Evolutionary conservation across 2,797 vertebrate genomes (phyloP).

Genomic region (Hemibagrus guttatus): DNA sequence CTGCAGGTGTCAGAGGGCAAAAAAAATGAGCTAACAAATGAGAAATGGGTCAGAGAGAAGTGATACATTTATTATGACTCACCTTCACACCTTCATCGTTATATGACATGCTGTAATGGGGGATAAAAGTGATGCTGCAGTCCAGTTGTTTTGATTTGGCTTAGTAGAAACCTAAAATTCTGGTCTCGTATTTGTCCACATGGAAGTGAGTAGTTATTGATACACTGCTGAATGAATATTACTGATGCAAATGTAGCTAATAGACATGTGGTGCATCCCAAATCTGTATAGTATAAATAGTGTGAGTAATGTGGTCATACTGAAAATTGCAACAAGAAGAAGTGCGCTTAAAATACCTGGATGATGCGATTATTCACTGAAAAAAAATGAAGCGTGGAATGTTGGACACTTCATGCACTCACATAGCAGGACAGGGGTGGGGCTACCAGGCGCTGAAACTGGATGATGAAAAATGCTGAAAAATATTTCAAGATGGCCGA

Average conservation of each 20-base stretch:
- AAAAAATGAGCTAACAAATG: constrained; percentile 37
- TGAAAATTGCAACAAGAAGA: no score
- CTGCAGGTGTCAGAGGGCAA: constrained; percentile 9
- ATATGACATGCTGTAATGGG: constrained; percentile 15
- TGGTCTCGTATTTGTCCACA: neutral
- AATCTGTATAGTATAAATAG: no score
- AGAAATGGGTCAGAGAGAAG: constrained; percentile 42
- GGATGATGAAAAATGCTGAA: no score
- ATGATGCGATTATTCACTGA: no score
- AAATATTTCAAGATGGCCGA: no score
- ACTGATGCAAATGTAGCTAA: neutral
- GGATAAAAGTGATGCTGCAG: neutral
- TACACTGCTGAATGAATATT: neutral
- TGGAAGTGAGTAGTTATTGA: neutral
- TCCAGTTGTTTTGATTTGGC: neutral
- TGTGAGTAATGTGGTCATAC: no score
- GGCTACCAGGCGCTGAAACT: no score
- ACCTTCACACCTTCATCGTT: constrained; percentile 12
- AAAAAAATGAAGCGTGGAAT: no score
- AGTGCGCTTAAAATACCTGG: no score
- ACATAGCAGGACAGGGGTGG: no score
- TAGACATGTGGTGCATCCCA: neutral
- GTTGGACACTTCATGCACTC: no score
- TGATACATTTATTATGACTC: constrained; percentile 36
- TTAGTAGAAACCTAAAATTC: neutral